A percentile compares a stretch with the other conserved stretches of the same genome.
Evolutionary conservation across 2,113 vertebrate species (phyloP).

Genomic region (Anoura caudifer): DNA sequence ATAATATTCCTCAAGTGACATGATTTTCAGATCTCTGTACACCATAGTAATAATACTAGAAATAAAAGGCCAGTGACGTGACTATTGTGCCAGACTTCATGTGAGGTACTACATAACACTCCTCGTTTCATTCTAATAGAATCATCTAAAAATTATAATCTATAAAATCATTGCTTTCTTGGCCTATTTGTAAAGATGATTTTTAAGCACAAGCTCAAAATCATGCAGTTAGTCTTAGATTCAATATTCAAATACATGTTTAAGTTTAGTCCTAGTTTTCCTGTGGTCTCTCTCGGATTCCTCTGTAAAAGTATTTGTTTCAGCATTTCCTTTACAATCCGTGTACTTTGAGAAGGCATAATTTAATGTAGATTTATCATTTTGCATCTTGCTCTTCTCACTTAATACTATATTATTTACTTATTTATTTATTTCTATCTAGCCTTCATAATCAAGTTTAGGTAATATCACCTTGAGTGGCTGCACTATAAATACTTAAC

Average conservation of each 20-base stretch:
- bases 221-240: neutral
- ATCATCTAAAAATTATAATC: too few species aligned
- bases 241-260: neutral
- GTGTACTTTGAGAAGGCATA: neutral
- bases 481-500: neutral
- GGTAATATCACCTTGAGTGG: neutral
- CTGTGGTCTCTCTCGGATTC: neutral
- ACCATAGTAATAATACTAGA: neutral
- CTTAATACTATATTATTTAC: neutral
- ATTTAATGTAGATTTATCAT: neutral
- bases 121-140: neutral
- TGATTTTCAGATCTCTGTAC: neutral
- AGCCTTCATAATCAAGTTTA: neutral
- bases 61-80: neutral
- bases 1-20: neutral
- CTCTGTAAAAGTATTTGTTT: neutral
- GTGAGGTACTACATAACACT: neutral
- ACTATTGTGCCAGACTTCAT: neutral
- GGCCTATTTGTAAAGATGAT: neutral
- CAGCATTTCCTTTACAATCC: neutral
- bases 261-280: neutral
- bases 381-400: neutral
- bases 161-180: neutral
- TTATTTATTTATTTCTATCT: neutral
- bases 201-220: neutral